Evolutionary conservation across 2,797 vertebrate species (phyloP).

Genomic region (Pantherophis alleghaniensis): DNA sequence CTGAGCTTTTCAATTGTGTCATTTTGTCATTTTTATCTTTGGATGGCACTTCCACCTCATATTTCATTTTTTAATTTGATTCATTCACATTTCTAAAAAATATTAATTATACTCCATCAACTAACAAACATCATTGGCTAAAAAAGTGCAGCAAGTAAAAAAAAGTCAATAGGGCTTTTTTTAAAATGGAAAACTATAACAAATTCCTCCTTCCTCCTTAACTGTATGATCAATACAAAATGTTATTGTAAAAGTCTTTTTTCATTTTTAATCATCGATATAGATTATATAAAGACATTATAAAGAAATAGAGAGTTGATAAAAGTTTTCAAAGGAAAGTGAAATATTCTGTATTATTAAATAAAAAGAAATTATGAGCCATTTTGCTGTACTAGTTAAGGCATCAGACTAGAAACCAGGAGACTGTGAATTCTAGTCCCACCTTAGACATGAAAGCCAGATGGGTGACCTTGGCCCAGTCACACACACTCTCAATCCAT

Average conservation of each 20-base stretch:
- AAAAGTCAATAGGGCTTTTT: not conserved
- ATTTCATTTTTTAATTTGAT: conserved; percentile 12
- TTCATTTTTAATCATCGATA: not conserved
- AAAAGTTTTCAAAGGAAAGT: not conserved
- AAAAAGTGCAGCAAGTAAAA: not conserved
- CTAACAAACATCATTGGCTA: not conserved
- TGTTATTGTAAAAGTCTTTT: not conserved
- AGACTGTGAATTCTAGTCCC: too few relatives aligned
- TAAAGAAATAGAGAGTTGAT: not conserved
- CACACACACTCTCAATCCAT: too few relatives aligned
- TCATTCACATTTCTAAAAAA: conserved; percentile 20
- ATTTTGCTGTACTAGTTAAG: too few relatives aligned
- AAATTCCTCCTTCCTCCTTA: not conserved
- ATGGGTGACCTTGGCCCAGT: too few relatives aligned
- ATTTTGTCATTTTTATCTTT: conserved; percentile 5
- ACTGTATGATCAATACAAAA: not conserved
- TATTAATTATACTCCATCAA: not conserved
- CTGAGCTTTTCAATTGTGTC: not conserved
- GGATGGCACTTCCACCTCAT: not conserved
- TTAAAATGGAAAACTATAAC: not conserved
- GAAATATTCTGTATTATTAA: not conserved
- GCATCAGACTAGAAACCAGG: too few relatives aligned
- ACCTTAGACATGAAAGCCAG: too few relatives aligned
- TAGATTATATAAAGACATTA: not conserved
- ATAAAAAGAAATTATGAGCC: not conserved